Evolutionary conservation across 2,888 invertebrate genomes (phyloP), one percentile per base, ranked within the genome.

Genomic region (Agrochola circellaris): DNA sequence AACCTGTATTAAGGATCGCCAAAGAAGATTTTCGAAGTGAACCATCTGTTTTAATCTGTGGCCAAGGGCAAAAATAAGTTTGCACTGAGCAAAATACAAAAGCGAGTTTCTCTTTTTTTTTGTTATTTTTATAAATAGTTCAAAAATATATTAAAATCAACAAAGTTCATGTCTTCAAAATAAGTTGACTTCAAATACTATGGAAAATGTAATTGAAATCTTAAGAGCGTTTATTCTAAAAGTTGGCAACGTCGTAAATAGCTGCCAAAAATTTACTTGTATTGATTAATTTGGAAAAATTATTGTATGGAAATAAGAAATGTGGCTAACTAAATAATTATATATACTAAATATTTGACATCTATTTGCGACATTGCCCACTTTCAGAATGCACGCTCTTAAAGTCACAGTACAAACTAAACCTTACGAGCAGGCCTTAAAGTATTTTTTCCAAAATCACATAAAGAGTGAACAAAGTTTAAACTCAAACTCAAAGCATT

Each of bases 391-490:
- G 34, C 34, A 34, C 34, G 34, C 34, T 38, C 38, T 38, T 42
- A 9, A 42, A 42, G 9, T 34, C 30, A 13, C 30, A 48, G 13
- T 66, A 0, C 15, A 66, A 48, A 66, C 23, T 66, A 30, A 23
- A 66, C 23, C 48, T 30, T 45, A 48, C 0, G 4, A 2, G 11
- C 17, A 54, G 2, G 23, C 0, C 23, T 56, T 17, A 56, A 51
- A 65, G 51, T 15, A 17, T 9, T 34, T n/a, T 71, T 71, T 34
- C 30, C 62, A 62, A 62, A 45, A 66, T 45, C 20, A 65, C 65
- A 61, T 51, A 26, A 26, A 58, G 3, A 9, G 6, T 23, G 17
- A 65, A 34, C 4, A 0, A n/a, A 54, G 23, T 48, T 6, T 13
- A 17, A 7, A n/a, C n/a, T n/a, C n/a, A n/a, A n/a, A n/a, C n/a